These are phyloP conservation scores for Sitta carolinensis DNA, from an alignment of 2,797 vertebrate species.

Conservation along the genomic window DNA sequence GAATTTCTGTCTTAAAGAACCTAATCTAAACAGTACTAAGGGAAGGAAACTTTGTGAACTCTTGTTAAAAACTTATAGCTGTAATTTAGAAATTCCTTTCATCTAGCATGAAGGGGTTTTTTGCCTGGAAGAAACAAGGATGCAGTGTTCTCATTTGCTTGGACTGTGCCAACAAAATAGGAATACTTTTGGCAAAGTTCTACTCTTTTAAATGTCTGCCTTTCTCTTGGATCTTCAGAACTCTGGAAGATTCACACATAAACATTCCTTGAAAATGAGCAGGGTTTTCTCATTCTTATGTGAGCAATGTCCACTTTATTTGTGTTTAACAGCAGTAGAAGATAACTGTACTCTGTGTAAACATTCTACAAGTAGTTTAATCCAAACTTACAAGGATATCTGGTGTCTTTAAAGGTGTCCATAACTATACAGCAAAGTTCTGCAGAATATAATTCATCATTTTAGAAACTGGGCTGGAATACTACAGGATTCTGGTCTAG, in stretches of 20 bases:
- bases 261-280: background rate
- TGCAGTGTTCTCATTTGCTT: slow-evolving; percentile 45
- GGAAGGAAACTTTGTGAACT: slow-evolving; percentile 45
- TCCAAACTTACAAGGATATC: background rate
- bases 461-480: background rate
- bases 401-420: slow-evolving; percentile 10
- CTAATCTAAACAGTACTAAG: slow-evolving; percentile 27
- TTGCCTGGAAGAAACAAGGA: slow-evolving; percentile 47
- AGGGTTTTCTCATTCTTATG: background rate
- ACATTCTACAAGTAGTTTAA: background rate
- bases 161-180: background rate
- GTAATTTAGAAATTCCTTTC: slow-evolving; percentile 53
- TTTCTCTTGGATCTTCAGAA: background rate
- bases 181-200: background rate
- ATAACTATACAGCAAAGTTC: background rate
- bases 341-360: background rate
- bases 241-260: background rate
- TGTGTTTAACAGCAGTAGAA: background rate
- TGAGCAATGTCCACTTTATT: background rate
- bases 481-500: accelerated
- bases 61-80: slow-evolving; percentile 45
- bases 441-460: slow-evolving; percentile 7
- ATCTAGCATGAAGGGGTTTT: slow-evolving; percentile 32
- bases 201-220: background rate
- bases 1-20: slow-evolving; percentile 29